Conservation (phyloP, 2,888 invertebrate genomes). For the Bombyx huttoni region DNA sequence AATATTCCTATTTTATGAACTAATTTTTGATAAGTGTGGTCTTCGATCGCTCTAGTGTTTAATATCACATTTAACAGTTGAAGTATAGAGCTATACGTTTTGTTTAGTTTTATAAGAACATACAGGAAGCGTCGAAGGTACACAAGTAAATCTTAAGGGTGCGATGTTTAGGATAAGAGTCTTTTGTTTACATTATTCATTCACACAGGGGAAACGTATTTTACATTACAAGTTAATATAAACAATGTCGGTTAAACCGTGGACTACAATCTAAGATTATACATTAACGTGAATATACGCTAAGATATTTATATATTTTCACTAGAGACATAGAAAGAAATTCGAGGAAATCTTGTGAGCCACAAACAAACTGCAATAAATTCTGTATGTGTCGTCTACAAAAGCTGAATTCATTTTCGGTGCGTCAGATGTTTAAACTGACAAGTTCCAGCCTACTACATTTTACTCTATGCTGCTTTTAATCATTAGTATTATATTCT, state of each 20-base stretch:
- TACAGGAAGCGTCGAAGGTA: slow-evolving; percentile 17
- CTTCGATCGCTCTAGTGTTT: neutral
- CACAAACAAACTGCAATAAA: neutral
- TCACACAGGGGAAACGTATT: neutral
- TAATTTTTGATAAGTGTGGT: too few relatives aligned
- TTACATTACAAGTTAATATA: neutral
- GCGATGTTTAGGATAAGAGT: slow-evolving; percentile 11
- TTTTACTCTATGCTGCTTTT: too few relatives aligned
- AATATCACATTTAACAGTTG: slow-evolving; percentile 4
- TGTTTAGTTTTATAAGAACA: slow-evolving; percentile 21
- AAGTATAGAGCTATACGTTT: slow-evolving; percentile 28
- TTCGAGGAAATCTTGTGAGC: neutral
- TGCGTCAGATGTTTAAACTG: neutral
- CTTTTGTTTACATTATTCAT: slow-evolving; percentile 2
- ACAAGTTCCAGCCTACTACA: neutral
- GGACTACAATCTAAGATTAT: too few relatives aligned
- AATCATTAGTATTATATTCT: too few relatives aligned
- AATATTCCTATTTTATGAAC: too few relatives aligned
- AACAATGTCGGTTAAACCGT: neutral
- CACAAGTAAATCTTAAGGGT: slow-evolving; percentile 16
- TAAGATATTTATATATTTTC: neutral
- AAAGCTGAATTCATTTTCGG: neutral
- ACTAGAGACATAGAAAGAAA: neutral
- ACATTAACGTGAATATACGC: neutral
- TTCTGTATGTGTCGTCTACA: neutral